phyloP scores from a whole-genome alignment of 2,113 vertebrate species.

The Mesoclemmys tuberculata region DNA sequence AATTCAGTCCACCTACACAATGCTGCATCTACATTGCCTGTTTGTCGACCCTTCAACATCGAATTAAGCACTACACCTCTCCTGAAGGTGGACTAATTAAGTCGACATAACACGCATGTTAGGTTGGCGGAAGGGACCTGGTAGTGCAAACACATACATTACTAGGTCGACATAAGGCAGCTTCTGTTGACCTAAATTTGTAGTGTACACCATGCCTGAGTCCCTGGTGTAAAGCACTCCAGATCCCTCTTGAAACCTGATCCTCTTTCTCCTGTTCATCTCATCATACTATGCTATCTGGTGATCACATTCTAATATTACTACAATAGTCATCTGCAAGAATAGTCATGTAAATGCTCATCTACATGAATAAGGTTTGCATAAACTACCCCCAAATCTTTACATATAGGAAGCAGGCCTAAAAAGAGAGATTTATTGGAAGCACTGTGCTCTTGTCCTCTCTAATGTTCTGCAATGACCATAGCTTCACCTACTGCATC shows the following conservation, averaged over 20 bases:
- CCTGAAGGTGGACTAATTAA: no score
- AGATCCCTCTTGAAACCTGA: not conserved
- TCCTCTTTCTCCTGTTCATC: not conserved
- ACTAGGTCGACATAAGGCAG: no score
- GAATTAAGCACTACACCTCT: no score
- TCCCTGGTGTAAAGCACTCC: not conserved
- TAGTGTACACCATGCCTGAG: not conserved
- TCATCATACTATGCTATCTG: not conserved
- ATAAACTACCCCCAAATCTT: not conserved
- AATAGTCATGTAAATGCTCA: not conserved
- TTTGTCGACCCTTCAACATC: no score
- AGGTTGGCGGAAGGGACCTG: no score
- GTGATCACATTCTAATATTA: not conserved
- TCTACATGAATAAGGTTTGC: not conserved
- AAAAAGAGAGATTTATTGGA: not conserved
- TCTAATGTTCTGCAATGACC: not conserved
- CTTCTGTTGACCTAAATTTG: no score
- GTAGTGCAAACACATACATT: no score
- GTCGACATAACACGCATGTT: no score
- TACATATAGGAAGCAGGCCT: not conserved
- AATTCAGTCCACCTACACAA: no score
- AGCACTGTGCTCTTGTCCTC: not conserved
- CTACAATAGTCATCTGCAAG: not conserved
- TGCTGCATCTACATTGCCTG: no score
- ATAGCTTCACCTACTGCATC: not conserved